Base-by-base conservation (phyloP, 1,140 invertebrate genomes). In the Physella acuta region DNA sequence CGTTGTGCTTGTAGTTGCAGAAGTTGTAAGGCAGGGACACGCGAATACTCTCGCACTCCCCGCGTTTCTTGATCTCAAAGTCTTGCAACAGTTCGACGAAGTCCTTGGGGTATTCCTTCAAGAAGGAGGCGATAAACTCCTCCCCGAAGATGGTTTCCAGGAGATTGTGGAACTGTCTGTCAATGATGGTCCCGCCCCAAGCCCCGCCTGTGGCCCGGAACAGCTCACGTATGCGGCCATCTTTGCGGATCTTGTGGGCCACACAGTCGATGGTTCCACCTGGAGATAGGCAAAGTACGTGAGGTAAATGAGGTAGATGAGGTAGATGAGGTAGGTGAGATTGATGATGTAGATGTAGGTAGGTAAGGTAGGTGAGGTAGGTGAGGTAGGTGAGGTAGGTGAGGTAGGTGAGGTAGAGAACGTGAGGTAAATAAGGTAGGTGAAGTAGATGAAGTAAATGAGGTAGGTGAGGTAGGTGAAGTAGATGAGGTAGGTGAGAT, bases 251-350 rank as follows among this genome's bases (percentile, higher is more conserved):
- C 69, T 82, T 81, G 73, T 82, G 81, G 1, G 79, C 79, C 20
- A 81, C 79, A 28, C 79, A 78, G 49, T 82, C 81, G n/a, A 82
- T 80, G 11, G 81, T 82, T 20, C 81, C 81, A 63, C 81, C 79
- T 81, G 69, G 31, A 75, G 62, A 49, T 56, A 33, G 53, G 28
- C 34, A 56, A 39, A 24, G 58, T 44, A n/a, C n/a, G n/a, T n/a
- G n/a, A n/a, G n/a, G n/a, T n/a, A n/a, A n/a, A n/a, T n/a, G n/a
- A n/a, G n/a, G n/a, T n/a, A n/a, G n/a, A n/a, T n/a, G n/a, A n/a
- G n/a, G n/a, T n/a, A n/a, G n/a, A n/a, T n/a, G n/a, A n/a, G n/a
- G n/a, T n/a, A n/a, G n/a, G n/a, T n/a, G n/a, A n/a, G n/a, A n/a
- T n/a, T n/a, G n/a, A n/a, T n/a, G n/a, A n/a, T n/a, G n/a, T n/a